These are phyloP conservation scores for Chalcis sispes DNA, from an alignment of 2,888 invertebrate species.

Conservation along the genomic window DNA sequence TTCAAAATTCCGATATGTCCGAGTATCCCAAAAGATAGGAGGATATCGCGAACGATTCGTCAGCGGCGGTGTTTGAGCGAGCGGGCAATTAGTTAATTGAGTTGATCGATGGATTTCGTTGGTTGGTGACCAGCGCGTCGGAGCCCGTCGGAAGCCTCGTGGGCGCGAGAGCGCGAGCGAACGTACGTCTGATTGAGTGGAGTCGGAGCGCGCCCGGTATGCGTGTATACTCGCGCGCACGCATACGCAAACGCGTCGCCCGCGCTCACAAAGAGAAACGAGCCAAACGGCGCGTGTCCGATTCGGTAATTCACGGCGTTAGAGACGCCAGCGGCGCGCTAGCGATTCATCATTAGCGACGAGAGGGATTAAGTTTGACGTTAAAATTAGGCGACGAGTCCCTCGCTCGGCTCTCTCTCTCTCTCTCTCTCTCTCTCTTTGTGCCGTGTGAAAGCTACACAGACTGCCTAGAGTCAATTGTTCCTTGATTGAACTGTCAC, in stretches of 20 bases:
- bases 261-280: constrained; percentile 59
- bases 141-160: neutral
- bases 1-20: too few species aligned
- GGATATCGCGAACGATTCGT: neutral
- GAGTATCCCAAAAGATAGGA: neutral
- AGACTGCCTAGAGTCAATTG: neutral
- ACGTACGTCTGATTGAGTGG: constrained; percentile 73
- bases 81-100: constrained; percentile 75
- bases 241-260: neutral
- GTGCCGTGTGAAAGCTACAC: constrained; percentile 3
- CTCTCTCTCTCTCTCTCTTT: neutral
- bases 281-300: constrained; percentile 59
- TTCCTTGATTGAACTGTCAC: constrained; percentile 3
- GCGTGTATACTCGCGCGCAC: neutral
- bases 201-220: constrained; percentile 64
- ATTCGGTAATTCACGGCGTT: constrained; percentile 60
- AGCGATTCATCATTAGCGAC: constrained; percentile 60
- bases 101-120: constrained; percentile 75
- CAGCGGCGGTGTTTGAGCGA: neutral
- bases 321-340: constrained; percentile 28
- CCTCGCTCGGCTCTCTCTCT: neutral
- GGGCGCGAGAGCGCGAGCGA: constrained; percentile 38
- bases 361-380: constrained; percentile 61
- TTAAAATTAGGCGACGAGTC: constrained; percentile 59
- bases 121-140: constrained; percentile 61